Evolutionary conservation across 2,113 vertebrate species (phyloP).

Genomic region (Illadopsis cleaveri): DNA sequence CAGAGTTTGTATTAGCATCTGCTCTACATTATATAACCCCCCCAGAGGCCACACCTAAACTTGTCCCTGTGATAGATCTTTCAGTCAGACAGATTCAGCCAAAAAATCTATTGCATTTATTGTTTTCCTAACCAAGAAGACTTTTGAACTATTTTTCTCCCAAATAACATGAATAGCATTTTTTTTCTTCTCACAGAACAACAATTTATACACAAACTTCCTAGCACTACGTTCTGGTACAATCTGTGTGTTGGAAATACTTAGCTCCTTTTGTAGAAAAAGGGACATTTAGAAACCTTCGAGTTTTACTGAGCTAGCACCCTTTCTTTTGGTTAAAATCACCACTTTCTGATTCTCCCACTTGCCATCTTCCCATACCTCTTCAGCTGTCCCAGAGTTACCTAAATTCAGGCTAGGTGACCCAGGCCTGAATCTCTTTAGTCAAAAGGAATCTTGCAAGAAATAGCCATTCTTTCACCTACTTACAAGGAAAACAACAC

Average conservation of each 20-base stretch:
- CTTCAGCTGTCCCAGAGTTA: background rate
- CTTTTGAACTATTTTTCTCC: rapidly evolving
- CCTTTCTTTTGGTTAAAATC: background rate
- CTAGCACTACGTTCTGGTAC: background rate
- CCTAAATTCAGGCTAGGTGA: background rate
- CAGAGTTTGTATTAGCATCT: background rate
- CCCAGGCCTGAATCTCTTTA: background rate
- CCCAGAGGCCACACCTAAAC: background rate
- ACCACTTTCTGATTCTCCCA: background rate
- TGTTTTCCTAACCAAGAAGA: background rate
- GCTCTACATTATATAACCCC: background rate
- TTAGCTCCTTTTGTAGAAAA: background rate
- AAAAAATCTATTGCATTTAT: background rate
- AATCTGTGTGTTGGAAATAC: background rate
- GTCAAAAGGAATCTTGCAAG: background rate
- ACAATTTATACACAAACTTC: background rate
- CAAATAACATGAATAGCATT: background rate
- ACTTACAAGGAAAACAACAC: background rate
- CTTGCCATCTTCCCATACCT: background rate
- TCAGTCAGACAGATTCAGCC: background rate
- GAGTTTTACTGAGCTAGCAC: background rate
- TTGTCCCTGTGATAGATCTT: background rate
- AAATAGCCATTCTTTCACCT: background rate
- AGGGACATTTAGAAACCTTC: background rate
- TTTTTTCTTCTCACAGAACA: background rate